Conservation (phyloP, 2,113 vertebrate genomes). For the cat (Felis catus) region DNA sequence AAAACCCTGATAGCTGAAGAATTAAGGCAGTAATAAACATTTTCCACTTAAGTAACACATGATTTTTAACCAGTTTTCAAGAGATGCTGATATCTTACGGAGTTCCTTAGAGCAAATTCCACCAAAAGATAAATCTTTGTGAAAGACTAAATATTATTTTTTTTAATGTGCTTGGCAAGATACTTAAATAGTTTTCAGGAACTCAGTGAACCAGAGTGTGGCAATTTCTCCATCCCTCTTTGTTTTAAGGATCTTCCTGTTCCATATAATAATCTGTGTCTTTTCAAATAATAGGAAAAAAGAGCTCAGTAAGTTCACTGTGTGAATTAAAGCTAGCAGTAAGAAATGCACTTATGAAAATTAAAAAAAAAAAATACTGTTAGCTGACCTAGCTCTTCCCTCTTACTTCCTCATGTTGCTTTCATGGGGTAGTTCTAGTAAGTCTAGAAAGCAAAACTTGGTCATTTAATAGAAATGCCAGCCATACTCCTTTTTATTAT, state of each 20-base stretch:
- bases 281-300: constrained; percentile 19
- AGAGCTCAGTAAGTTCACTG: constrained; percentile 51
- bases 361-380: background rate
- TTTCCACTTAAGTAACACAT: constrained; percentile 30
- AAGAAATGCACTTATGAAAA: background rate
- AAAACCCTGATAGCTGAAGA: background rate
- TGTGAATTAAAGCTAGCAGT: background rate
- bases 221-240: constrained; percentile 26
- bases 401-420: background rate
- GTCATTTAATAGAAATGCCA: background rate
- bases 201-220: constrained; percentile 57
- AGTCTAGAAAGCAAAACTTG: background rate
- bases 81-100: constrained; percentile 1
- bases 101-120: constrained; percentile 49
- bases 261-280: background rate
- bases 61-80: constrained; percentile 44
- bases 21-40: background rate
- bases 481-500: background rate
- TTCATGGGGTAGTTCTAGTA: background rate
- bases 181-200: constrained; percentile 72
- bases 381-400: background rate
- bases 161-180: constrained; percentile 71
- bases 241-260: constrained; percentile 34
- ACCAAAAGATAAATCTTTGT: constrained; percentile 59
- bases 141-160: constrained; percentile 68